phyloP scores from a whole-genome alignment of 2,888 invertebrate genomes.

The Ennomos quercinarius region DNA sequence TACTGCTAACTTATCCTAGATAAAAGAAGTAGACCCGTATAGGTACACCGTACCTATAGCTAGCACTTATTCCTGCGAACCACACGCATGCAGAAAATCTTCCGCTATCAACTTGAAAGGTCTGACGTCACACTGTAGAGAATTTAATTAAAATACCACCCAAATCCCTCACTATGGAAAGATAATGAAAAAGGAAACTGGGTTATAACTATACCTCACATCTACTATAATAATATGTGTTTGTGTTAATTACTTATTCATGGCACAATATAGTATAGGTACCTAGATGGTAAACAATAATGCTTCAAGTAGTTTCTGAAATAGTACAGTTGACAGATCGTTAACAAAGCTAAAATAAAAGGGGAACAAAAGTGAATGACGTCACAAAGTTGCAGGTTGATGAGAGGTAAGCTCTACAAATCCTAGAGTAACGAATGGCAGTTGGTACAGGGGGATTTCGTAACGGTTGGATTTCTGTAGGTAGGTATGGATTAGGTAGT shows the following conservation, averaged over 20 bases:
- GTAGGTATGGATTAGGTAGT: too few species aligned
- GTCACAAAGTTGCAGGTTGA: neutral
- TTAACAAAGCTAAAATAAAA: too few species aligned
- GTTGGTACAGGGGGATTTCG: too few species aligned
- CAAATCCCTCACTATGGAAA: conserved; percentile 10
- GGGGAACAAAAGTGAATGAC: too few species aligned
- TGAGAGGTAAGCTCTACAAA: conserved; percentile 4
- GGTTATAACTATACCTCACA: neutral
- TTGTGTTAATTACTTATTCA: conserved; percentile 20
- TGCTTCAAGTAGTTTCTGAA: neutral
- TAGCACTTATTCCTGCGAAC: too few species aligned
- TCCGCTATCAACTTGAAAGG: conserved; percentile 2
- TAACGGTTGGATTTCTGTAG: too few species aligned
- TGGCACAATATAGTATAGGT: neutral
- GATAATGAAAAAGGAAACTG: conserved; percentile 25
- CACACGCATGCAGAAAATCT: too few species aligned
- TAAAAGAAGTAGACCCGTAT: too few species aligned
- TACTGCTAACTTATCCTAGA: too few species aligned
- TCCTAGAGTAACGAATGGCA: conserved; percentile 6
- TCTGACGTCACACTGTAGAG: conserved; percentile 23
- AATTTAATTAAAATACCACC: conserved; percentile 30
- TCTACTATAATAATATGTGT: neutral
- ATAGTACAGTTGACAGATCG: too few species aligned
- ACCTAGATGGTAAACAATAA: conserved; percentile 2
- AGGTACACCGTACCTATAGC: too few species aligned